Evolutionary conservation across 1,140 invertebrate genomes (phyloP), one percentile per base, ranked within the genome.

Genomic region (Pygmarrhopalites habei): DNA sequence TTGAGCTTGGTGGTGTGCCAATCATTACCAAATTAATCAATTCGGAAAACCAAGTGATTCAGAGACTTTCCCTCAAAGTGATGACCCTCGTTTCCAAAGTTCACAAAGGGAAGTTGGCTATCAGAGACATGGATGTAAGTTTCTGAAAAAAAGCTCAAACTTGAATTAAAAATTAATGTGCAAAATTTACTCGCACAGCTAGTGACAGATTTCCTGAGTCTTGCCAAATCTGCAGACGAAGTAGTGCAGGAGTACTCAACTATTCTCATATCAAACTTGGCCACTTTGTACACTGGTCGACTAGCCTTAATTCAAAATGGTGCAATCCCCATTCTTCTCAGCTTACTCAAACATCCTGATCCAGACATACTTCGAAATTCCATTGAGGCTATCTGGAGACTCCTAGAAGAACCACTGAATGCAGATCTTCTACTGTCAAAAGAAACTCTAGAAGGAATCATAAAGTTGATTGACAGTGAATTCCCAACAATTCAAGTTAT

Each of bases 331-430:
- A 21, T 52, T 14, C 19, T 70, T 10, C 25, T 62, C 10, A 7
- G 23, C 2, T 17, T 70, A 0, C 7, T 62, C 17, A 14, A 30
- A 4, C 52, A 70, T 29, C 17, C 26, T 0, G 68, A 70, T 60
- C 64, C 68, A 1, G 68, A 70, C 41, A 62, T 66, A 10, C 47
- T 61, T 29, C 47, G 47, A 19, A 70, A 70, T 62, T 14, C 61
- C 28, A 25, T 56, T 1, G 68, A 70, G 56, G 46, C 60, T 44
- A 53, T 70, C 44, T 66, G 52, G 41, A 43, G 59, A 58, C 28
- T 70, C 25, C 32, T 64, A 21, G 61, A 64, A 15, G 68, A 70
- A 32, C 62, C 68, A 1, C 23, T 70, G 23, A 63, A 70, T 35
- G 28, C 49, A 14, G 32, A 60, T 5, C 43, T 62, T 15, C 14